These are phyloP conservation scores for Sebastes dallii DNA, from an alignment of 2,797 vertebrate genomes.

Conservation along the genomic window DNA sequence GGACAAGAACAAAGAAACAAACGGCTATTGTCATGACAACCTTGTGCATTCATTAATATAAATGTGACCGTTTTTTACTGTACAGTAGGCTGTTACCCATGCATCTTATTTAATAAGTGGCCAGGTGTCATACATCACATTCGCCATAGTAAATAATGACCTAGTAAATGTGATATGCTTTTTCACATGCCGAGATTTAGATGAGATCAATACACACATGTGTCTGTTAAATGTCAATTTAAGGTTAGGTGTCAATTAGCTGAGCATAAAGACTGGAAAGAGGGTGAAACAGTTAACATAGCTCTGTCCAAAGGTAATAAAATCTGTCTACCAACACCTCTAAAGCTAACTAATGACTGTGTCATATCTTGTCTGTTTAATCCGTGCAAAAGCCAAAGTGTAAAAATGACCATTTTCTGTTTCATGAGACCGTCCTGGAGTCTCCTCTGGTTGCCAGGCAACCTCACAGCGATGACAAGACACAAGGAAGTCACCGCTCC, in stretches of 20 bases:
- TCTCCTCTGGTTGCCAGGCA: background rate
- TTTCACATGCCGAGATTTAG: background rate
- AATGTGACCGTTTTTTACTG: background rate
- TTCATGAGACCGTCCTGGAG: background rate
- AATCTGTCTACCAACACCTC: background rate
- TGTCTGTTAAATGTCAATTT: background rate
- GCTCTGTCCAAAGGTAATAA: background rate
- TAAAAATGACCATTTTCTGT: background rate
- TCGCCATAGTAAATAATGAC: background rate
- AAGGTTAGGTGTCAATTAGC: too few species aligned
- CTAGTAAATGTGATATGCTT: background rate
- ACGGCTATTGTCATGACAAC: conserved; percentile 18
- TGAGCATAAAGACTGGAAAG: background rate
- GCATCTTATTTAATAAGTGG: background rate
- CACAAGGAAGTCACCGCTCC: background rate
- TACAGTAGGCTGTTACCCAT: background rate
- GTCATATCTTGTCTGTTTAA: background rate
- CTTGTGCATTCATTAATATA: conserved; percentile 1
- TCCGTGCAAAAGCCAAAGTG: background rate
- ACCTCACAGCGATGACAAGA: background rate
- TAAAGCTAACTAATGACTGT: background rate
- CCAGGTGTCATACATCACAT: background rate
- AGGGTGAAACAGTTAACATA: background rate
- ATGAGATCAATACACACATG: background rate
- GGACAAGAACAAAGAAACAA: conserved; percentile 37